Base-by-base conservation (phyloP, 2,113 vertebrate species). In the Galbula dea region DNA sequence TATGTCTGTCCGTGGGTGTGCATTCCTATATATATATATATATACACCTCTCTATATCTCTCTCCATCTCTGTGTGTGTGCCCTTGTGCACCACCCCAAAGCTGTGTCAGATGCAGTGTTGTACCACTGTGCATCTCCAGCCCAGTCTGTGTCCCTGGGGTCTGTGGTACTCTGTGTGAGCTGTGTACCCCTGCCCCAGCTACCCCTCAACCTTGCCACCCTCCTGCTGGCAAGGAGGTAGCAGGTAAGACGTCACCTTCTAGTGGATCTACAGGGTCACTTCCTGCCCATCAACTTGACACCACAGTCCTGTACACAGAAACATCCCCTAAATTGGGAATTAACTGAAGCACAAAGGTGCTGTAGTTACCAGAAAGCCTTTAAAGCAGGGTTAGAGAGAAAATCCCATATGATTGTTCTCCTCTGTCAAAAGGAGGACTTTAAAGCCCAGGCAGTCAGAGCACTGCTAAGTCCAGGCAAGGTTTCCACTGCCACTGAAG, bases 101-200 rank as follows among this genome's bases (percentile, higher is more conserved):
- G 21, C 85, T 41, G 66, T 77, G 51, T 94, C 32, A 36, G 80
- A 69, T 48, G n/a, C 84, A 88, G 77, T 72, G 88, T 96, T 27
- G 76, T 92, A 30, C 86, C 85, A 48, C 59, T 83, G 37, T 96
- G 83, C 88, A 75, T 97, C 93, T 93, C 67, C 83, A 96, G 96
- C 95, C 87, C 0, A 1, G 62, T 95, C 82, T 7, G 2, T 95
- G 96, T 97, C 86, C 95, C 89, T 12, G 17, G 63, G 93, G 11
- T 87, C 58, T 55, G 75, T 63, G 78, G n/a, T 39, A 86, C 69
- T 93, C 78, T 81, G 77, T 82, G 29, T 93, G 77, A 90, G 79
- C 68, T 66, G 71, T 63, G 46, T 74, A 55, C 59, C 51, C 23
- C 8, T 58, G 52, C 74, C 86, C 66, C 1, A 1, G 22, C 49